These are phyloP conservation scores for Cyphomyrmex costatus DNA, from an alignment of 1,140 invertebrate species.

Conservation along the genomic window DNA sequence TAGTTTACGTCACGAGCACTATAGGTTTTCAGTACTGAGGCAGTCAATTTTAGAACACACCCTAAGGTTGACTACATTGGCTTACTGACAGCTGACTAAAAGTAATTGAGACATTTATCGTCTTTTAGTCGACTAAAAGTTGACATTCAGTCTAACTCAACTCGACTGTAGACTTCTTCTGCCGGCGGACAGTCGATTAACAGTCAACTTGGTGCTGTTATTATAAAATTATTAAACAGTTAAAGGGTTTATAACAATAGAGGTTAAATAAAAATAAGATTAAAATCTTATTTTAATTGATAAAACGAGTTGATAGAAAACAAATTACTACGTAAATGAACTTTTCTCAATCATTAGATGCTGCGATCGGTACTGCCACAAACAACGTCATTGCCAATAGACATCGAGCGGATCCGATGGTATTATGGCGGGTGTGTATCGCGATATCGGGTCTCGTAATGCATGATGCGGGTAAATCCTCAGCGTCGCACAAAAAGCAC, in stretches of 20 bases:
- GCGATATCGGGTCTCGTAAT: conserved; percentile 77
- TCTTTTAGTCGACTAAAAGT: too few species aligned
- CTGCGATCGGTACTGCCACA: conserved; percentile 36
- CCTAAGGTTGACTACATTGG: too few species aligned
- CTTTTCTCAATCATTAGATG: conserved; percentile 23
- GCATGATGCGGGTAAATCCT: conserved; percentile 83
- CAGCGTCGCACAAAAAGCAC: conserved; percentile 84
- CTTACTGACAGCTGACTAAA: too few species aligned
- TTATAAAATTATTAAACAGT: not conserved
- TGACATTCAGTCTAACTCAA: too few species aligned
- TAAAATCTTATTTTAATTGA: not conserved
- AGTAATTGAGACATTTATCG: too few species aligned
- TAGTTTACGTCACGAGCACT: too few species aligned
- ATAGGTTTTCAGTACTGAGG: too few species aligned
- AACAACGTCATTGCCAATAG: conserved; percentile 44
- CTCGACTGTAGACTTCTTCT: too few species aligned
- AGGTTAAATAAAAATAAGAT: too few species aligned
- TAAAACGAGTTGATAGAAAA: not conserved
- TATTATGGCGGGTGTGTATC: conserved; percentile 67
- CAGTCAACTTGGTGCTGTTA: too few species aligned
- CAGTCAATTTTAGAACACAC: too few species aligned
- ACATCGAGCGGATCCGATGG: conserved; percentile 68
- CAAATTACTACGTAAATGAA: not conserved
- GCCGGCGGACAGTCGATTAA: too few species aligned
- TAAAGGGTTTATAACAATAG: not conserved